These are phyloP conservation scores for Cremastobaeus sp. DNA, from an alignment of 2,888 invertebrate species.

Conservation along the genomic window DNA sequence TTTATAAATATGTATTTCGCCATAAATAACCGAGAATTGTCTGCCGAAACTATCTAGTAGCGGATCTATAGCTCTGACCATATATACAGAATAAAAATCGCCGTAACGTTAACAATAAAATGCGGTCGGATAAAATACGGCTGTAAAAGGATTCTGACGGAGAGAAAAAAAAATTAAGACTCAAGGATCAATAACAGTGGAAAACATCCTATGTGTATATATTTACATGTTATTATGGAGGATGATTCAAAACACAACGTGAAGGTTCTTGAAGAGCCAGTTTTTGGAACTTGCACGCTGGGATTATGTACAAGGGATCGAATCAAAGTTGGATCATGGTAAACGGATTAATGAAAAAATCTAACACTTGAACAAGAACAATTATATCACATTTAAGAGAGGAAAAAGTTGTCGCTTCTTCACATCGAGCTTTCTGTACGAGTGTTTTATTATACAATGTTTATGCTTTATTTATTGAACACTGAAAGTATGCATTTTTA, in stretches of 20 bases:
- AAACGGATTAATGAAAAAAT: constrained; percentile 2
- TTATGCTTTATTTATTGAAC: not conserved
- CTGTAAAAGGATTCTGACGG: not conserved
- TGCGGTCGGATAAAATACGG: constrained; percentile 4
- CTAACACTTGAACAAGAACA: constrained; percentile 24
- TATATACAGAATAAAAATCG: constrained; percentile 35
- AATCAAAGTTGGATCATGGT: too few species aligned
- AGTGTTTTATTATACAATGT: constrained; percentile 26
- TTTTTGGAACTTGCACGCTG: not conserved
- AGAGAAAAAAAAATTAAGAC: not conserved
- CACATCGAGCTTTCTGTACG: constrained; percentile 13
- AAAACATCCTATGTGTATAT: constrained; percentile 22
- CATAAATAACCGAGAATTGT: constrained; percentile 29
- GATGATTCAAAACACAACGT: not conserved
- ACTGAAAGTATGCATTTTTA: constrained; percentile 36
- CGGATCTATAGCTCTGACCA: constrained; percentile 42
- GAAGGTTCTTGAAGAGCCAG: not conserved
- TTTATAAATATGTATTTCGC: constrained; percentile 28
- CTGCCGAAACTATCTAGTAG: constrained; percentile 37
- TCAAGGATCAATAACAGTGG: not conserved
- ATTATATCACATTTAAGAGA: constrained; percentile 15
- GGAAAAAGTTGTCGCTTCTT: constrained; percentile 12
- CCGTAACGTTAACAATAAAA: constrained; percentile 17
- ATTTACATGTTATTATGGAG: constrained; percentile 26
- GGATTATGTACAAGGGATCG: constrained; percentile 20